Conservation (phyloP, 1,140 invertebrate species). For the Eurosta solidaginis region DNA sequence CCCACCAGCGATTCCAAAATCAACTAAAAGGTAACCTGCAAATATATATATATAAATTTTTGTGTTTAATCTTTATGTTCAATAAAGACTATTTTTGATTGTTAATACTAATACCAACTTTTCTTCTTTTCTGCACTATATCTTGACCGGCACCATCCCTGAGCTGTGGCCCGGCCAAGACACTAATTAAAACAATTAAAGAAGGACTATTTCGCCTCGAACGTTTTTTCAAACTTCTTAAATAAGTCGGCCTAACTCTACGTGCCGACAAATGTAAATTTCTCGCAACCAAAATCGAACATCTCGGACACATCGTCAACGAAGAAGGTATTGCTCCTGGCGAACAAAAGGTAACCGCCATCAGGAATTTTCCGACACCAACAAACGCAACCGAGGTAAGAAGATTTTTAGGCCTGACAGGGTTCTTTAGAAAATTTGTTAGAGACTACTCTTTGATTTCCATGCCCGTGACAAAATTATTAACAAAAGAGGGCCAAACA, state of each 20-base stretch:
- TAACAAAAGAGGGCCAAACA: slow-evolving; percentile 33
- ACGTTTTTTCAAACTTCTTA: no score
- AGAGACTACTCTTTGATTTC: slow-evolving; percentile 43
- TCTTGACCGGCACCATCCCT: no score
- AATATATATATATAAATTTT: no score
- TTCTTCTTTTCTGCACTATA: no score
- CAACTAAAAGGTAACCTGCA: no score
- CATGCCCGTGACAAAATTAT: slow-evolving; percentile 41
- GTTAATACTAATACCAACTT: no score
- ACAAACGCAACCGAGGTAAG: slow-evolving; percentile 40
- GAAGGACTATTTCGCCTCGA: no score
- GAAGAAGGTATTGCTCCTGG: slow-evolving; percentile 42
- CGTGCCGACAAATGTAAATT: slow-evolving; percentile 44
- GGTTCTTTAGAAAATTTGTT: slow-evolving; percentile 41
- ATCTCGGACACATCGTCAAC: slow-evolving; percentile 42
- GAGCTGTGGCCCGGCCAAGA: no score
- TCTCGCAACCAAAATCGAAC: slow-evolving; percentile 16
- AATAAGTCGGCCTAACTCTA: slow-evolving; percentile 44
- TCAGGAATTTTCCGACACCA: slow-evolving; percentile 45
- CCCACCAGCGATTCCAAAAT: no score
- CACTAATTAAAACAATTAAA: no score
- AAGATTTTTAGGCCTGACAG: slow-evolving; percentile 44
- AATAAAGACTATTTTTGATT: no score
- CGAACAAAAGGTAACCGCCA: slow-evolving; percentile 41
- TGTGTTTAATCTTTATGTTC: no score